phyloP scores from a whole-genome alignment of 2,888 invertebrate genomes.

The Plebejus melissa region DNA sequence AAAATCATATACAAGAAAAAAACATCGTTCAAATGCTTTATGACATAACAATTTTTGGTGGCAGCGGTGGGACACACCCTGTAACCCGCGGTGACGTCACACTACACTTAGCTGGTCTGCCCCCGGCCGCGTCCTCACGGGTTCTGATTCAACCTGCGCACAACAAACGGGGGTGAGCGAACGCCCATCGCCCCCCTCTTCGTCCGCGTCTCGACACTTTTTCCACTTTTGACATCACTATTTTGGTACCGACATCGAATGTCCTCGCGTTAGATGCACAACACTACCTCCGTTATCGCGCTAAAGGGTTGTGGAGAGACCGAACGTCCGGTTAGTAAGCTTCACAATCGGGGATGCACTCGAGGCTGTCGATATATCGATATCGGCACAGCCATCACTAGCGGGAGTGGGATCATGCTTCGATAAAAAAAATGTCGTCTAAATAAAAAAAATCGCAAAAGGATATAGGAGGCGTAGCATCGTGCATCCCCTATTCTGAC shows the following conservation, averaged over 20 bases:
- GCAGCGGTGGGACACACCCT: conserved; percentile 36
- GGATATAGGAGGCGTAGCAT: conserved; percentile 73
- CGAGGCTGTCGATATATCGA: conserved; percentile 67
- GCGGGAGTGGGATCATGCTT: conserved; percentile 60
- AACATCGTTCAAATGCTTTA: background rate
- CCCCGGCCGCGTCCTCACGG: conserved; percentile 52
- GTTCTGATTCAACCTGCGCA: conserved; percentile 77
- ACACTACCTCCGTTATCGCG: conserved; percentile 58
- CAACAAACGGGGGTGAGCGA: conserved; percentile 73
- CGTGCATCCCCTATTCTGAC: conserved; percentile 78
- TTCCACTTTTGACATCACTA: conserved; percentile 32
- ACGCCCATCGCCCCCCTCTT: conserved; percentile 71
- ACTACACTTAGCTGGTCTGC: conserved; percentile 36
- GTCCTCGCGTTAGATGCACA: conserved; percentile 72
- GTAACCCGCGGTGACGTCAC: conserved; percentile 40
- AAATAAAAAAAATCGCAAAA: conserved; percentile 44
- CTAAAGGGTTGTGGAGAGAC: conserved; percentile 76
- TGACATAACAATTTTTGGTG: background rate
- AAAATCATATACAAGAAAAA: background rate
- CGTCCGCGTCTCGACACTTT: conserved; percentile 57
- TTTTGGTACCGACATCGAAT: conserved; percentile 30
- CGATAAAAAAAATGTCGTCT: conserved; percentile 39
- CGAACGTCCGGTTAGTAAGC: conserved; percentile 73
- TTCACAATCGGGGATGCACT: conserved; percentile 76
- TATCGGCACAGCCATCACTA: conserved; percentile 52